Percentiles rank a stretch among this genome's conserved stretches.
These are phyloP conservation scores for Altica lythri DNA, from an alignment of 2,888 invertebrate species.

Conservation along the genomic window DNA sequence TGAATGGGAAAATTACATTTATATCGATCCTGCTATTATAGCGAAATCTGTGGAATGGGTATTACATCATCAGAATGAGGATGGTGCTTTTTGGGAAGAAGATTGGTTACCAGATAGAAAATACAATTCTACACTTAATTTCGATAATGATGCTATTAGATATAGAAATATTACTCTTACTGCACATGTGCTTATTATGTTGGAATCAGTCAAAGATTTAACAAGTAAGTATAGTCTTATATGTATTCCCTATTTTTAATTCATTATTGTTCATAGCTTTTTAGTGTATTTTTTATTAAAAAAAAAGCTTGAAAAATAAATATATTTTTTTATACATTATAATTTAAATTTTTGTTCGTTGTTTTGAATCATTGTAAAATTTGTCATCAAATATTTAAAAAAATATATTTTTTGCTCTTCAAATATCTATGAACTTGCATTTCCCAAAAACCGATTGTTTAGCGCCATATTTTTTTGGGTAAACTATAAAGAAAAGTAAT, in stretches of 20 bases:
- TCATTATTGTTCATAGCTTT: no score
- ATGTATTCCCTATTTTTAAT: no score
- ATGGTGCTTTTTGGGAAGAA: constrained; percentile 89
- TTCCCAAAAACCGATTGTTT: no score
- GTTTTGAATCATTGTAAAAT: no score
- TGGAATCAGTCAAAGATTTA: constrained; percentile 83
- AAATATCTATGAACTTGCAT: no score
- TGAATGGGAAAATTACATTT: constrained; percentile 96
- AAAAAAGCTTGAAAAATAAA: not conserved
- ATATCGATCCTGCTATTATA: constrained; percentile 88
- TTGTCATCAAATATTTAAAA: no score
- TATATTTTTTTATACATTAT: no score
- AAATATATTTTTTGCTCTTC: no score
- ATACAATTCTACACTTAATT: constrained; percentile 74
- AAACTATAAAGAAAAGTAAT: no score
- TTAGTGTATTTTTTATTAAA: no score
- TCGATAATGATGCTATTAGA: constrained; percentile 59
- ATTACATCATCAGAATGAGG: constrained; percentile 78
- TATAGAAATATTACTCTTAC: constrained; percentile 87
- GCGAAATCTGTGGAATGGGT: constrained; percentile 86
- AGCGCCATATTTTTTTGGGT: no score
- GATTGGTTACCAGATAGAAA: constrained; percentile 88
- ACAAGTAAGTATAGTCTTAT: constrained; percentile 52
- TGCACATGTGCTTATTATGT: constrained; percentile 88
- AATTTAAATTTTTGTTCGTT: no score